These are phyloP conservation scores for Stylophora pistillata DNA, from an alignment of 64 coral and sea anemone species.

Conservation along the genomic window DNA sequence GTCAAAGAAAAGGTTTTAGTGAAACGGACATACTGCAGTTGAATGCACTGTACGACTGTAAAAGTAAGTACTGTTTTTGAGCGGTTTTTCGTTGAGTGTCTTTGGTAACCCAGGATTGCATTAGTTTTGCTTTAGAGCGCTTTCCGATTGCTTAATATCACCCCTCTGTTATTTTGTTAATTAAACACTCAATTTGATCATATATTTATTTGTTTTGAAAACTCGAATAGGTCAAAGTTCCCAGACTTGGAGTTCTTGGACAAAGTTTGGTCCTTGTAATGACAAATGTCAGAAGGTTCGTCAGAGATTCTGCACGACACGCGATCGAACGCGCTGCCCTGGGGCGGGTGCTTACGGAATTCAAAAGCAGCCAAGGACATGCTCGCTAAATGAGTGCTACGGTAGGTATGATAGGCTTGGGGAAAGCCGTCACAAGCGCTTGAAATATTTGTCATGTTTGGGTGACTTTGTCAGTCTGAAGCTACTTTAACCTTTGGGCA, in stretches of 20 bases:
- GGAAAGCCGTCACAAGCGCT: background rate
- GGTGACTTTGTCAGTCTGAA: too few species aligned
- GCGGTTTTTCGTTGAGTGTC: too few species aligned
- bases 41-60: constrained; percentile 72
- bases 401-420: constrained; percentile 3
- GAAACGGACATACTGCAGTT: constrained; percentile 63
- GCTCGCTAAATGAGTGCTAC: constrained; percentile 67
- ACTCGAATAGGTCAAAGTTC: background rate
- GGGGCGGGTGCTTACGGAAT: constrained; percentile 57
- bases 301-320: constrained; percentile 62
- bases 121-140: too few species aligned
- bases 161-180: background rate
- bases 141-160: too few species aligned
- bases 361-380: constrained; percentile 31
- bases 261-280: constrained; percentile 72
- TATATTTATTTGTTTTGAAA: background rate
- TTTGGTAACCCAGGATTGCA: too few species aligned
- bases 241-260: constrained; percentile 63
- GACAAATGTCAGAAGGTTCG: constrained; percentile 52
- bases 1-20: constrained; percentile 55
- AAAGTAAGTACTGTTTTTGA: constrained; percentile 52
- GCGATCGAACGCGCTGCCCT: constrained; percentile 48
- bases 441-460: too few species aligned
- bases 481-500: too few species aligned
- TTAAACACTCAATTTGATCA: background rate